Conservation (phyloP, 2,888 invertebrate species). For the Dioctria linearis region DNA sequence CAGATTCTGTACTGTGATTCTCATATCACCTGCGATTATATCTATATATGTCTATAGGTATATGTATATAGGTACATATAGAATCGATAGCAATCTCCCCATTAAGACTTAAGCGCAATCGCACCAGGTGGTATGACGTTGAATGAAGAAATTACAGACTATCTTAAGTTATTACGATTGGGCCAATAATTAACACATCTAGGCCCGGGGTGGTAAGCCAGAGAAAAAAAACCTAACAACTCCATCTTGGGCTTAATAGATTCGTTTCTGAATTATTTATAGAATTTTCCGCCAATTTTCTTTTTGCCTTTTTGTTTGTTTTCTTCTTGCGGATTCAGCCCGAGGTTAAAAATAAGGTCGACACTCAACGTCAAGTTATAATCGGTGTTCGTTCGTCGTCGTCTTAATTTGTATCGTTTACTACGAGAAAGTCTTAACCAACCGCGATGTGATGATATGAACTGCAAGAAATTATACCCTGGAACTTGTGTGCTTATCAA, state of each 20-base stretch:
- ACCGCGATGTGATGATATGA: background rate
- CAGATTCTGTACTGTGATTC: background rate
- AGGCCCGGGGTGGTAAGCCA: background rate
- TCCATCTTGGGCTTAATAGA: conserved; percentile 1
- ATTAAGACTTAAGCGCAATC: background rate
- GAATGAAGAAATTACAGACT: conserved; percentile 4
- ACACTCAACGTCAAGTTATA: background rate
- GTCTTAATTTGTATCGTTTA: conserved; percentile 1
- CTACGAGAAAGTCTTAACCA: conserved; percentile 31
- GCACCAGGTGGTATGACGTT: conserved; percentile 11
- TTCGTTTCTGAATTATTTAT: conserved; percentile 25
- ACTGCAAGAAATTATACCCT: conserved; percentile 26
- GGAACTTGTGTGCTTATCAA: conserved; percentile 26
- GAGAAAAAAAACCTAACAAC: background rate
- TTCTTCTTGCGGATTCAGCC: background rate
- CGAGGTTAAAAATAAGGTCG: background rate
- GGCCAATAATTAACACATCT: conserved; percentile 35
- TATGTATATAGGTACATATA: conserved; percentile 11
- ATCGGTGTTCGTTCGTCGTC: background rate
- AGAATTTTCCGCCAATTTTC: conserved; percentile 24
- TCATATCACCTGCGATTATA: background rate
- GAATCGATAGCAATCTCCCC: background rate
- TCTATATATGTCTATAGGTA: no score
- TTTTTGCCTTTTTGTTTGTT: background rate
- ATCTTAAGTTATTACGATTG: conserved; percentile 14